Evolutionary conservation across 2,113 vertebrate species (phyloP).

Genomic region (Tricholaema leucomelas): DNA sequence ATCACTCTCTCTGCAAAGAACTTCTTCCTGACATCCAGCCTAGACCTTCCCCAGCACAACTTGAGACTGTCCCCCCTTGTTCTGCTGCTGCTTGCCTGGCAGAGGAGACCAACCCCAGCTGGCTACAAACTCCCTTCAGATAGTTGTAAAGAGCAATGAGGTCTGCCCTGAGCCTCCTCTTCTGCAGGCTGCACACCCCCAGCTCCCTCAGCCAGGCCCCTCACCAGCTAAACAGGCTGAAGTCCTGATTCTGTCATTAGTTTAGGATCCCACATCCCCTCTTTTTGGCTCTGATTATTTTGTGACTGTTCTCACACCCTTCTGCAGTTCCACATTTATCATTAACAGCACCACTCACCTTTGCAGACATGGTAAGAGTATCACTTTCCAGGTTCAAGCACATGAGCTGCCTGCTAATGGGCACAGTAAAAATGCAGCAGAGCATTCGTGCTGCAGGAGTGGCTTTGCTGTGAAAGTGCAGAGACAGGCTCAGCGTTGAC

Average conservation of each 20-base stretch:
- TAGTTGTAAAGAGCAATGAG: too few relatives aligned
- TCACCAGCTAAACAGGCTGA: background rate
- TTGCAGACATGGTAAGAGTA: background rate
- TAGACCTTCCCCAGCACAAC: too few relatives aligned
- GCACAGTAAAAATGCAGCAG: background rate
- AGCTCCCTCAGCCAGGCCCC: too few relatives aligned
- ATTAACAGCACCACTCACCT: accelerated
- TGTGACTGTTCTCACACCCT: background rate
- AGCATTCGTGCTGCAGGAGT: background rate
- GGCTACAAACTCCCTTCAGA: too few relatives aligned
- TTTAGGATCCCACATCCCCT: background rate
- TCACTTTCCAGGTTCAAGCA: background rate
- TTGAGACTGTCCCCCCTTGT: too few relatives aligned
- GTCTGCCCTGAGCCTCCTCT: too few relatives aligned
- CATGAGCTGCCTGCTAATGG: background rate
- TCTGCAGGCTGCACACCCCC: too few relatives aligned
- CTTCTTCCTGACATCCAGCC: too few relatives aligned
- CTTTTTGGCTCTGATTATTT: background rate
- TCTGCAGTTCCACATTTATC: background rate
- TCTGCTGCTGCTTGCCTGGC: too few relatives aligned
- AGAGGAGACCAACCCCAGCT: too few relatives aligned
- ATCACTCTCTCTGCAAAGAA: too few relatives aligned
- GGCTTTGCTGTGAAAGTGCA: background rate
- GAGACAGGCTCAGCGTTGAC: background rate
- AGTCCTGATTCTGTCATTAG: background rate